phyloP scores from a whole-genome alignment of 2,888 invertebrate genomes.

The Crematogaster levior region DNA sequence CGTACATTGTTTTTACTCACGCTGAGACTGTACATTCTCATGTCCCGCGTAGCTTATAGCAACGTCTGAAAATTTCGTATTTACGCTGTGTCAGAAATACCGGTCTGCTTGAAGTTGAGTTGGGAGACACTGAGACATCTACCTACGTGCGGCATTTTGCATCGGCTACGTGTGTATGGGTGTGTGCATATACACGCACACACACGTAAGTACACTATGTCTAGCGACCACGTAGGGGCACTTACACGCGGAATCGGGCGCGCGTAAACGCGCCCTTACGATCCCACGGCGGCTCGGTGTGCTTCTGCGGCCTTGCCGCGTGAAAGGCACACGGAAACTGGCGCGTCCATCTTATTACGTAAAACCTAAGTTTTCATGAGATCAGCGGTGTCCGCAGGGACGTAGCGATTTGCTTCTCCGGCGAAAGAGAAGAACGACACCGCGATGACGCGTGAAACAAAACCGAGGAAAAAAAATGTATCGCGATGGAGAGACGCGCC shows the following conservation, averaged over 20 bases:
- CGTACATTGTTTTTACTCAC: slow-evolving; percentile 13
- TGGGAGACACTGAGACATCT: slow-evolving; percentile 69
- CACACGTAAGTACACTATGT: slow-evolving; percentile 2
- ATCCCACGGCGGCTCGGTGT: slow-evolving; percentile 73
- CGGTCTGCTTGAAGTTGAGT: slow-evolving; percentile 28
- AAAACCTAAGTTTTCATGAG: slow-evolving; percentile 82
- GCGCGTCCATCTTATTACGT: slow-evolving; percentile 85
- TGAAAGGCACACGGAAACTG: slow-evolving; percentile 84
- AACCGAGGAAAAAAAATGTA: neutral
- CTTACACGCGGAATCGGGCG: slow-evolving; percentile 67
- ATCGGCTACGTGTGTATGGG: slow-evolving; percentile 25
- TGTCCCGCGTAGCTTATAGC: neutral
- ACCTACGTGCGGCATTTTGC: slow-evolving; percentile 71
- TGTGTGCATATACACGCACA: neutral
- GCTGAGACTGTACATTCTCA: neutral
- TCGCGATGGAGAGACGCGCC: neutral
- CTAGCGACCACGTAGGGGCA: slow-evolving; percentile 59
- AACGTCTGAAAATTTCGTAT: neutral
- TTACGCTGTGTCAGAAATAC: neutral
- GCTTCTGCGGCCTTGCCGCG: slow-evolving; percentile 82
- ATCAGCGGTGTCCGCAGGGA: slow-evolving; percentile 62
- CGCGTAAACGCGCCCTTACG: slow-evolving; percentile 77
- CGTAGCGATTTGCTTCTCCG: slow-evolving; percentile 52
- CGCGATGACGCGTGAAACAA: neutral
- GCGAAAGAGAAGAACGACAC: slow-evolving; percentile 23